Evolutionary conservation across 2,113 vertebrate genomes (phyloP).

Genomic region (Xenotilapia leptura): DNA sequence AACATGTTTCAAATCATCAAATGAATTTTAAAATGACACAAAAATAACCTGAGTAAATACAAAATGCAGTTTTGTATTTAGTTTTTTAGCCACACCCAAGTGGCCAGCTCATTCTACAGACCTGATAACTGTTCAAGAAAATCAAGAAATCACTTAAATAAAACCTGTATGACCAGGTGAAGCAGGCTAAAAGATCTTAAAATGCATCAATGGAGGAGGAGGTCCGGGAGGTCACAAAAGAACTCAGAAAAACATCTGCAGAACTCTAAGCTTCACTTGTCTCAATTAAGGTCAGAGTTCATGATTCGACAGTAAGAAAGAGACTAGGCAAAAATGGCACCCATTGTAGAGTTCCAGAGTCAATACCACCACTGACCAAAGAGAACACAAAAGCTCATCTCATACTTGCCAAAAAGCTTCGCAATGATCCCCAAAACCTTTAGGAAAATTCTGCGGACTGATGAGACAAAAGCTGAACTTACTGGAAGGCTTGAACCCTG

Average conservation of each 20-base stretch:
- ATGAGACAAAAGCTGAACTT: not conserved
- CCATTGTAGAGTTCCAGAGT: not conserved
- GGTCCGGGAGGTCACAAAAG: not conserved
- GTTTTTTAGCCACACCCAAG: not conserved
- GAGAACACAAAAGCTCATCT: not conserved
- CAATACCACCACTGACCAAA: not conserved
- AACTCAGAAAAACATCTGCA: not conserved
- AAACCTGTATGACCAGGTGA: not conserved
- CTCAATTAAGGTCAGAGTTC: not conserved
- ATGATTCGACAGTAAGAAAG: not conserved
- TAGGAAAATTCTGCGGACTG: not conserved
- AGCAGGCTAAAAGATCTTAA: not conserved
- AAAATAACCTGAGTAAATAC: not conserved
- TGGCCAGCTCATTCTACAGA: not conserved
- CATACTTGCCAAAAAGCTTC: not conserved
- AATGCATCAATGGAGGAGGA: not conserved
- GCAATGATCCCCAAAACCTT: not conserved
- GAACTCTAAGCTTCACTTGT: not conserved
- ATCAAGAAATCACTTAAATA: not conserved
- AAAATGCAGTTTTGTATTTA: not conserved
- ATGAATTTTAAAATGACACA: not conserved
- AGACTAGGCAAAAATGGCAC: not conserved
- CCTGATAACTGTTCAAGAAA: not conserved
- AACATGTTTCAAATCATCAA: not conserved
- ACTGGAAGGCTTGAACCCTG: not conserved